Evolutionary conservation across 2,888 invertebrate species (phyloP).

Genomic region (Acutogordius australiensis): DNA sequence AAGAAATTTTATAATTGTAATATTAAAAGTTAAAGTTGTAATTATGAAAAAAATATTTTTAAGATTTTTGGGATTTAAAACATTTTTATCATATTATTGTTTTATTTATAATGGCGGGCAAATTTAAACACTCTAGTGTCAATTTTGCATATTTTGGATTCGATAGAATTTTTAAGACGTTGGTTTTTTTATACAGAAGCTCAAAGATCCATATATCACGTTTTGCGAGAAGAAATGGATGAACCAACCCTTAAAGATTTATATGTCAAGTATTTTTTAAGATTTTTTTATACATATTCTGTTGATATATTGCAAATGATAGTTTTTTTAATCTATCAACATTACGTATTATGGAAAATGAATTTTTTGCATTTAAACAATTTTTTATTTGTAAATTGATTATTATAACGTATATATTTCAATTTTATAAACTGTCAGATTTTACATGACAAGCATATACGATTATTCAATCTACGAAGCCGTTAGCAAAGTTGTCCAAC

Average conservation of each 20-base stretch:
- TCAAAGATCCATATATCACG: slow-evolving; percentile 72
- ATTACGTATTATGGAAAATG: too few relatives aligned
- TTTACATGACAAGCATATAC: slow-evolving; percentile 90
- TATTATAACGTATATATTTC: not conserved
- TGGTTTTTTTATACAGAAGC: not conserved
- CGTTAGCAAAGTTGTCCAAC: slow-evolving; percentile 96
- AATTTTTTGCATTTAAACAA: not conserved
- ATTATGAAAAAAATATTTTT: too few relatives aligned
- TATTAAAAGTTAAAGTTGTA: too few relatives aligned
- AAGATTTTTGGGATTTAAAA: not conserved
- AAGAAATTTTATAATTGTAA: too few relatives aligned
- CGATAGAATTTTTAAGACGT: not conserved
- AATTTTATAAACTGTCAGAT: slow-evolving; percentile 29
- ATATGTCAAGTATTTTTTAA: slow-evolving; percentile 35
- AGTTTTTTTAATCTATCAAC: too few relatives aligned
- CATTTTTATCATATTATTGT: too few relatives aligned
- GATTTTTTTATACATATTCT: too few relatives aligned
- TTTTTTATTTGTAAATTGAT: not conserved
- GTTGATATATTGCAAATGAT: not conserved
- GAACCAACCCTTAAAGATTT: slow-evolving; percentile 59
- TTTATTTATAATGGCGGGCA: too few relatives aligned
- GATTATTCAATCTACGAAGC: slow-evolving; percentile 99
- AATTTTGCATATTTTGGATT: not conserved
- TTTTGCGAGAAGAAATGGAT: slow-evolving; percentile 67
- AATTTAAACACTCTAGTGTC: too few relatives aligned